A percentile compares a stretch with the other conserved stretches of the same genome.
Evolutionary conservation across 2,797 vertebrate genomes (phyloP).

Genomic region (Calcarius lapponicus): DNA sequence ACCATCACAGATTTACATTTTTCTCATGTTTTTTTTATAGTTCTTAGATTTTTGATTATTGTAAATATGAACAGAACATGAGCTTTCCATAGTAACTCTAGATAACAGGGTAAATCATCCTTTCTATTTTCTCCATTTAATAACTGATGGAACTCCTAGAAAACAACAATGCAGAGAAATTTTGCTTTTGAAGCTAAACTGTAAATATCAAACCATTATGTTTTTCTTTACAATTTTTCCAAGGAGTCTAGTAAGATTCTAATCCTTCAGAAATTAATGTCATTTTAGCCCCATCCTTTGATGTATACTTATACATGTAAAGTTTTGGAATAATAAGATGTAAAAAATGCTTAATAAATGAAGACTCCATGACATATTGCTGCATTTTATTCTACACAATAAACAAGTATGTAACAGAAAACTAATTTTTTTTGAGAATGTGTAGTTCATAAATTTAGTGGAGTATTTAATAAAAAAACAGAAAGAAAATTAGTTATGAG

Average conservation of each 20-base stretch:
- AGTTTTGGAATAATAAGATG: background rate
- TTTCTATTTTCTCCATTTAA: background rate
- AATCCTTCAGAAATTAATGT: background rate
- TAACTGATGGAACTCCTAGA: background rate
- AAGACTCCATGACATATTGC: background rate
- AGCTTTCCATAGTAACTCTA: background rate
- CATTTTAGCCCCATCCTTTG: background rate
- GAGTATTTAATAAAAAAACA: background rate
- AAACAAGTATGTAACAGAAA: background rate
- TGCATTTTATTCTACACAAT: background rate
- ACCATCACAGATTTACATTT: no score
- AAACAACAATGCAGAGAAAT: background rate
- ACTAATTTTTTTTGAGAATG: background rate
- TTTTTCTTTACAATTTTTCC: background rate
- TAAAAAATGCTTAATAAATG: background rate
- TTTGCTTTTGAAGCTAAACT: background rate
- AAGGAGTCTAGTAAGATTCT: background rate
- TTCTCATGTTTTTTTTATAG: background rate
- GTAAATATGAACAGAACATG: background rate
- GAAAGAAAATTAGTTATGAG: background rate
- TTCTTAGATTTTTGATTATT: background rate
- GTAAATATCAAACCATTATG: background rate
- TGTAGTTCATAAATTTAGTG: accelerated
- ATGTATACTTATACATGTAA: background rate
- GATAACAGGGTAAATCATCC: background rate